phyloP scores from a whole-genome alignment of 2,888 invertebrate genomes.

The Sericinus montela region DNA sequence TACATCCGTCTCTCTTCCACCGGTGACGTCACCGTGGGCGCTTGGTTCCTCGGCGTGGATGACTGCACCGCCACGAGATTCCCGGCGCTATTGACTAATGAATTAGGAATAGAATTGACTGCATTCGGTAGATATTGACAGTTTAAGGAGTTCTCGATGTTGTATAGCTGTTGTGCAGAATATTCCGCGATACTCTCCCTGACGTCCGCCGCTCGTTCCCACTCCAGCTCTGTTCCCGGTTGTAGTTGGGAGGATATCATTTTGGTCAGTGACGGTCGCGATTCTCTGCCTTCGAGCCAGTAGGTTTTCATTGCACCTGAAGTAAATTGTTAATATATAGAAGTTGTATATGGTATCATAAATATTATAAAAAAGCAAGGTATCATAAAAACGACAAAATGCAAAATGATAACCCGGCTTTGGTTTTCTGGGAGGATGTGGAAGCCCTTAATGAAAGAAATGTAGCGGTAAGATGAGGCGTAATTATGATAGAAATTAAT shows the following conservation, averaged over 20 bases:
- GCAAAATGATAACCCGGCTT: too few species aligned
- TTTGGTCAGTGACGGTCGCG: constrained; percentile 77
- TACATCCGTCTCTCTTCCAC: constrained; percentile 86
- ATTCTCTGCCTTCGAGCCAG: constrained; percentile 88
- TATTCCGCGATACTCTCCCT: constrained; percentile 69
- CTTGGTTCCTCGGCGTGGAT: constrained; percentile 32
- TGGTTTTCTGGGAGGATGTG: too few species aligned
- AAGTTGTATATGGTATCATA: too few species aligned
- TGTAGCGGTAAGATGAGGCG: too few species aligned
- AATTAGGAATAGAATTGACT: constrained; percentile 42
- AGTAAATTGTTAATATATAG: constrained; percentile 14
- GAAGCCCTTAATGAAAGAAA: too few species aligned
- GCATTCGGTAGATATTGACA: constrained; percentile 39
- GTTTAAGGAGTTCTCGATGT: constrained; percentile 25
- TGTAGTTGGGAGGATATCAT: constrained; percentile 61
- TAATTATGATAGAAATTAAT: too few species aligned
- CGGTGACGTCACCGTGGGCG: constrained; percentile 55
- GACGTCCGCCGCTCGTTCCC: constrained; percentile 67
- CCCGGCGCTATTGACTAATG: constrained; percentile 36
- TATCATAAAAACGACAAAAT: too few species aligned
- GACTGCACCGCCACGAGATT: constrained; percentile 28
- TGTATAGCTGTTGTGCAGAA: constrained; percentile 55
- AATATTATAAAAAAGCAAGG: too few species aligned
- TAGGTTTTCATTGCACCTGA: constrained; percentile 92
- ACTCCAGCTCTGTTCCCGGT: constrained; percentile 63